Evolutionary conservation across 1,140 invertebrate species (phyloP).

Genomic region (Hypsibius dujardini): DNA sequence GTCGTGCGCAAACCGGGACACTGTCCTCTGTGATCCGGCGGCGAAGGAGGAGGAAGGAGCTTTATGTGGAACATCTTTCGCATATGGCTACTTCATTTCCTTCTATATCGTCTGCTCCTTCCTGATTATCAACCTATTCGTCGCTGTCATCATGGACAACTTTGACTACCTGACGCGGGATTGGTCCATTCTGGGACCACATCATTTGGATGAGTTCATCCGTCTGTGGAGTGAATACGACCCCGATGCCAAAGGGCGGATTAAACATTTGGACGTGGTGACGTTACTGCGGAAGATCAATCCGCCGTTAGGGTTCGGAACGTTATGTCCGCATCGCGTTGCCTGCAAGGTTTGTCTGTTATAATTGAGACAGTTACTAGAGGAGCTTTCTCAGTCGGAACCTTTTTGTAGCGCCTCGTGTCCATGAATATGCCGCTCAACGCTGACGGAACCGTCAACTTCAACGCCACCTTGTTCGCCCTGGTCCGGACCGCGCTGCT

Average conservation of each 20-base stretch:
- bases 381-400: conserved; percentile 20
- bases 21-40: conserved; percentile 54
- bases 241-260: conserved; percentile 86
- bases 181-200: conserved; percentile 96
- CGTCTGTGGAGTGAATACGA: conserved; percentile 97
- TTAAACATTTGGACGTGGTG: conserved; percentile 98
- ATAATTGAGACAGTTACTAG: conserved; percentile 19
- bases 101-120: conserved; percentile 99
- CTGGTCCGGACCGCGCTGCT: conserved; percentile 87
- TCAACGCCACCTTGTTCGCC: conserved; percentile 96
- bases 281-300: conserved; percentile 93
- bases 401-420: conserved; percentile 58
- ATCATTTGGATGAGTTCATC: conserved; percentile 98
- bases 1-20: conserved; percentile 49
- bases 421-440: conserved; percentile 99
- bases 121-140: conserved; percentile 96
- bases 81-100: conserved; percentile 95
- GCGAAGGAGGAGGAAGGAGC: conserved; percentile 40
- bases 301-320: conserved; percentile 93
- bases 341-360: conserved; percentile 66
- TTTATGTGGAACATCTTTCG: conserved; percentile 73
- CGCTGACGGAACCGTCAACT: conserved; percentile 94
- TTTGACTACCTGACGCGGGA: conserved; percentile 97
- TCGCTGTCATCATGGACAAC: conserved; percentile 99
- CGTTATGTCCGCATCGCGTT: conserved; percentile 93